Percentiles rank a stretch among this genome's conserved stretches.
These are phyloP conservation scores for Stramonita haemastoma DNA, from an alignment of 2,888 invertebrate species.

Conservation along the genomic window DNA sequence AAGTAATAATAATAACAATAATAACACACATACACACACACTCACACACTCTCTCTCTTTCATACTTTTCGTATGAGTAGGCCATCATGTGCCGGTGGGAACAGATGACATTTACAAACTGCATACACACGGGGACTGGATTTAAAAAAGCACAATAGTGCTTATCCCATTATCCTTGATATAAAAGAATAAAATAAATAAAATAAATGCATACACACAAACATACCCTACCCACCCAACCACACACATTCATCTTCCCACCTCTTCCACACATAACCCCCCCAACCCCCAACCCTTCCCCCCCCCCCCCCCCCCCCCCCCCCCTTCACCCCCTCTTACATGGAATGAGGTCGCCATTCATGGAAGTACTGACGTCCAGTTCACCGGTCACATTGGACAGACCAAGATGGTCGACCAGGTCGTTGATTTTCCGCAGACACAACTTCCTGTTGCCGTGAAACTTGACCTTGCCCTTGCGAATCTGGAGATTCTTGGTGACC, in stretches of 20 bases:
- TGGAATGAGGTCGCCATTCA: conserved; percentile 94
- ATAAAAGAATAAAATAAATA: too few species aligned
- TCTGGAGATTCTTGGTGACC: conserved; percentile 75
- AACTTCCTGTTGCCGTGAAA: conserved; percentile 96
- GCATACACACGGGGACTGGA: too few species aligned
- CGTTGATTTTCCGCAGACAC: conserved; percentile 87
- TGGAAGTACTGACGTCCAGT: conserved; percentile 88
- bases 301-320: not conserved
- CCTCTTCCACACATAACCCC: not conserved
- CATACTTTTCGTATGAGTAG: too few species aligned
- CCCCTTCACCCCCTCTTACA: conserved; percentile 80
- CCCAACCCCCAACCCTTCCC: not conserved
- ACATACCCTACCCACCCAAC: not conserved
- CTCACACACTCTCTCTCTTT: not conserved
- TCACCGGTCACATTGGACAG: conserved; percentile 75
- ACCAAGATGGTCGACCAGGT: conserved; percentile 74
- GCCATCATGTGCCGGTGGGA: too few species aligned
- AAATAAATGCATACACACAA: not conserved
- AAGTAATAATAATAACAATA: too few species aligned
- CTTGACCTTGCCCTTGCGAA: conserved; percentile 86
- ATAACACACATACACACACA: not conserved
- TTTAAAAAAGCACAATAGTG: too few species aligned
- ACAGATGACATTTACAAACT: too few species aligned
- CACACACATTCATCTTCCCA: not conserved
- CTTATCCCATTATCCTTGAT: too few species aligned